These are phyloP conservation scores for Silurus asotus DNA, from an alignment of 2,113 vertebrate genomes.

Conservation along the genomic window DNA sequence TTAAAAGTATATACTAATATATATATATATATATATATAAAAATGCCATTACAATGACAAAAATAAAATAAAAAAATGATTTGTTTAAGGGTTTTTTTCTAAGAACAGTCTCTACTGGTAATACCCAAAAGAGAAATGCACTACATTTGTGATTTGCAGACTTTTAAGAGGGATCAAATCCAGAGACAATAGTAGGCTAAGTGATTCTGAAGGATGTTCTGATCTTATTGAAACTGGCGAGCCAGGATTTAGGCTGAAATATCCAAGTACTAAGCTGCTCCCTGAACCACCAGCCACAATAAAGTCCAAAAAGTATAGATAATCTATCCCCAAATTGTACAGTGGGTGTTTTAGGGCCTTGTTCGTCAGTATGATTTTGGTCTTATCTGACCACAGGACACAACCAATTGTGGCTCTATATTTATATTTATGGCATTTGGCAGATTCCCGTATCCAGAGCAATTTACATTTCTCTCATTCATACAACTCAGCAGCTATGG, in stretches of 20 bases:
- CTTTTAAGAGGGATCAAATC: not conserved
- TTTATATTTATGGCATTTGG: too few species aligned
- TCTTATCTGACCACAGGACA: not conserved
- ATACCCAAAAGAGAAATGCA: not conserved
- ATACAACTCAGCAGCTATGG: too few species aligned
- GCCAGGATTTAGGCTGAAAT: not conserved
- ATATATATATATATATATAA: too few species aligned
- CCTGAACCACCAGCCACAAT: not conserved
- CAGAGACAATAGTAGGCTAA: not conserved
- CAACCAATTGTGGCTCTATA: not conserved
- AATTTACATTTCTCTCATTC: too few species aligned
- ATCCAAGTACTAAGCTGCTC: not conserved
- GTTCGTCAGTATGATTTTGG: not conserved
- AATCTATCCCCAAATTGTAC: not conserved
- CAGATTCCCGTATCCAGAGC: too few species aligned
- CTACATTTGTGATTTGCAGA: not conserved
- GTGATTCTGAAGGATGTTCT: not conserved
- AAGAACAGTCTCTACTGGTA: not conserved
- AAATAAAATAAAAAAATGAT: not conserved
- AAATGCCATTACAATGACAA: too few species aligned
- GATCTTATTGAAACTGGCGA: not conserved
- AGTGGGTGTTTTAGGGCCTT: not conserved
- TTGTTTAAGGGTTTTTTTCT: not conserved
- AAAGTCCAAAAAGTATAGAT: not conserved
- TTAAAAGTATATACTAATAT: not conserved